Base-by-base conservation (phyloP, 2,888 invertebrate species). In the Druceiella hillmani region DNA sequence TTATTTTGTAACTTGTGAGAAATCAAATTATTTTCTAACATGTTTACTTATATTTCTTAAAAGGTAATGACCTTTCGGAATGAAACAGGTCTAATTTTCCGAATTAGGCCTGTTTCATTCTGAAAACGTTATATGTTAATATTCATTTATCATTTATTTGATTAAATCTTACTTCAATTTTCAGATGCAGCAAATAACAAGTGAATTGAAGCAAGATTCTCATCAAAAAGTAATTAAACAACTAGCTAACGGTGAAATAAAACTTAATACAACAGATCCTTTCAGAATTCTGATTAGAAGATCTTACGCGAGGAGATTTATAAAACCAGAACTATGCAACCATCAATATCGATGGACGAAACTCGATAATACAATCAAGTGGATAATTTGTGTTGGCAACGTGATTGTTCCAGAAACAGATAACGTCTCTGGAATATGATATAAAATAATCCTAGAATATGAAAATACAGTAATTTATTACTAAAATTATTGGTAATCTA, bases 351-450 rank as follows among this genome's bases (percentile, higher is more conserved):
- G 56, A 45, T 47, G 67, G 4, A 53, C 67, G 2, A 59, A 49
- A 52, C 32, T 67, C 32, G 62, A 64, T 42, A 61, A 60, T 7
- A 67, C 68, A 3, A 64, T 67, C 9, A 68, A 65, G 47, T 70
- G 69, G 69, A 41, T 69, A 22, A 55, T 70, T 42, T 70, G 69
- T 46, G 66, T 66, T 22, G 69, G 69, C n/a, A n/a, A n/a, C n/a
- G n/a, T n/a, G n/a, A n/a, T n/a, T n/a, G n/a, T n/a, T n/a, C n/a
- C n/a, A n/a, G n/a, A n/a, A n/a, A n/a, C n/a, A n/a, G n/a, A n/a
- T n/a, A n/a, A n/a, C n/a, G n/a, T n/a, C n/a, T n/a, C n/a, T n/a
- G n/a, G n/a, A n/a, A n/a, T n/a, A n/a, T n/a, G n/a, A n/a, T n/a
- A n/a, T n/a, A n/a, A n/a, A n/a, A n/a, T n/a, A n/a, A n/a, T n/a